Evolutionary conservation across 2,797 vertebrate genomes (phyloP), one percentile per base, ranked within the genome.

Genomic region (Strix occidentalis): DNA sequence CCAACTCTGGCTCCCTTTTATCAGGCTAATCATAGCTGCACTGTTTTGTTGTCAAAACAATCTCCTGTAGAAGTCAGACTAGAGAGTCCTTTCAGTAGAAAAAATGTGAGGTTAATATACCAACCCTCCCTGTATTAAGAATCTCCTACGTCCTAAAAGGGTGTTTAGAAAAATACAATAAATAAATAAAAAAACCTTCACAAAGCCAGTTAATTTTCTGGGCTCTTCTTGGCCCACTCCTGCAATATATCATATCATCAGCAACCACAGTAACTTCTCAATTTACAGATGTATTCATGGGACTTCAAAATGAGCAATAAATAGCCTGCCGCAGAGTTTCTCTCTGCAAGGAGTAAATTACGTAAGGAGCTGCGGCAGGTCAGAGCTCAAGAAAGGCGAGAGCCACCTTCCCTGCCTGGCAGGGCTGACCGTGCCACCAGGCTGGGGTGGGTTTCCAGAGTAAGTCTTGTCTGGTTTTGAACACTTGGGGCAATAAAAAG

Each of bases 21-120:
- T 95, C 96, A 72, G 89, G 48, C 93, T 95, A 89, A 96, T 96
- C 94, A 93, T 93, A 97, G 93, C 94, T 84, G 43, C 84, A 66
- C 89, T 28, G 31, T 70, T 96, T 69, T 94, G 95, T 96, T 97
- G 96, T 95, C 96, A 97, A 96, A 97, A 96, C 89, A 97, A 97
- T 35, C 94, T 94, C 66, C 91, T 92, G 46, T 10, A 80, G 58
- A 80, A 94, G 74, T 54, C 92, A 87, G 87, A 37, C 25, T 64
- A 14, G 78, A 90, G 71, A 90, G 68, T 57, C 48, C 77, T 94
- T 93, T 60, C 89, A 84, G 66, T 53, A 89, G 87, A 72, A 84
- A 87, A 92, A 95, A 75, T 9, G n/a, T 24, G 48, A 84, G 51
- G 77, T 78, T 87, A 70, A 91, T 79, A 78, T 7, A 71, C 21